These are phyloP conservation scores for Coreius guichenoti DNA, from an alignment of 2,797 vertebrate species.

Conservation along the genomic window DNA sequence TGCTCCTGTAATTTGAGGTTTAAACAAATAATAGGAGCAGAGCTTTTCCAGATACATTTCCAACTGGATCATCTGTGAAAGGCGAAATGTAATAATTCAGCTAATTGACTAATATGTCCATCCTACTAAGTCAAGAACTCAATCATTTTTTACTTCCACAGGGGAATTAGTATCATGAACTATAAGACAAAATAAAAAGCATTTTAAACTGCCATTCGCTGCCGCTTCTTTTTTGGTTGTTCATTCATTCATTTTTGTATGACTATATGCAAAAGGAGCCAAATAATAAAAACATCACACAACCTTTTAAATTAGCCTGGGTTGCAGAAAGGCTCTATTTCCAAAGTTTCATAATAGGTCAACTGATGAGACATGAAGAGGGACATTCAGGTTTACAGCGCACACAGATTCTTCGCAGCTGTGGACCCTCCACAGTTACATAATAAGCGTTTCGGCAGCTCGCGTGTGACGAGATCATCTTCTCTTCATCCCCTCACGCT, in stretches of 20 bases:
- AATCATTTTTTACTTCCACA: conserved; percentile 15
- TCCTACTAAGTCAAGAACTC: conserved; percentile 18
- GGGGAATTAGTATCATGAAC: conserved; percentile 1
- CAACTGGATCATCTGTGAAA: conserved; percentile 42
- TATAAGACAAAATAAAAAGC: conserved; percentile 13
- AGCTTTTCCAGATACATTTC: conserved; percentile 77
- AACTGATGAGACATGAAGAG: conserved; percentile 22
- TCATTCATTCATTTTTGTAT: neutral
- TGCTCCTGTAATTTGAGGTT: conserved; percentile 75
- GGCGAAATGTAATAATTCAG: conserved; percentile 43
- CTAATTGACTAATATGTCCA: conserved; percentile 47
- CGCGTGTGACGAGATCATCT: conserved; percentile 57
- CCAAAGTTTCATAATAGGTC: conserved; percentile 13
- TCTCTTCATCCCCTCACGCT: conserved; percentile 40
- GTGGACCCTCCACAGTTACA: conserved; percentile 42
- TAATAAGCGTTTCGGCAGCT: conserved; percentile 36
- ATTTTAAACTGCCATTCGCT: neutral
- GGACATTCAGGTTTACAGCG: conserved; percentile 16
- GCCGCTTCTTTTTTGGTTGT: neutral
- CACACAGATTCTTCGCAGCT: conserved; percentile 48
- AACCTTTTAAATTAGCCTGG: neutral
- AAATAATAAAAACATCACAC: neutral
- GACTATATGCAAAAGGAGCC: neutral
- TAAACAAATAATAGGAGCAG: conserved; percentile 77
- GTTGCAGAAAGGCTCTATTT: neutral